A percentile compares a stretch with the other conserved stretches of the same genome.
These are phyloP conservation scores for Microplitis manilae DNA, from an alignment of 2,888 invertebrate genomes.

Conservation along the genomic window DNA sequence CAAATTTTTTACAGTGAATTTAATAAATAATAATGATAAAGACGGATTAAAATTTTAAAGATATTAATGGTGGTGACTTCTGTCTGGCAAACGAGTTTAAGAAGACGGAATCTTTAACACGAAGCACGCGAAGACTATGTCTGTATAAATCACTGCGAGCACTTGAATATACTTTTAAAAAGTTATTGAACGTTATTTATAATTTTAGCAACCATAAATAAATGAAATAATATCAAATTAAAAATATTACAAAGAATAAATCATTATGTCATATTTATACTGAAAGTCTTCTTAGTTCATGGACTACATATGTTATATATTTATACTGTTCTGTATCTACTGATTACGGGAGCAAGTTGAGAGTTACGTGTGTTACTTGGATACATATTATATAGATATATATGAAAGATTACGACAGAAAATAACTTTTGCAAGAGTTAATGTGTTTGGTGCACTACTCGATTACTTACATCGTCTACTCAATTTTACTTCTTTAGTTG, in stretches of 20 bases:
- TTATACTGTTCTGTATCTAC: background rate
- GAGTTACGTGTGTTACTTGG: constrained; percentile 27
- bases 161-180: background rate
- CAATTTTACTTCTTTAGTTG: background rate
- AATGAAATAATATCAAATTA: no score
- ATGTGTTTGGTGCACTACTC: constrained; percentile 17
- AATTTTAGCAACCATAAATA: background rate
- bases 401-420: constrained; percentile 23
- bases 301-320: background rate
- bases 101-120: constrained; percentile 3
- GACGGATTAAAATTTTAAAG: background rate
- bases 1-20: no score
- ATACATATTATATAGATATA: background rate
- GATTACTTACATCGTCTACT: constrained; percentile 11
- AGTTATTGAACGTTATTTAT: background rate
- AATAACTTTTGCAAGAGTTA: constrained; percentile 26
- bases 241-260: background rate
- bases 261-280: background rate
- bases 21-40: background rate
- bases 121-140: background rate
- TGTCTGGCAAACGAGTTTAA: background rate
- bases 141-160: background rate
- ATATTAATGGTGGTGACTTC: background rate
- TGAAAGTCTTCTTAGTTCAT: constrained; percentile 12
- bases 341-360: constrained; percentile 32